Base-by-base conservation (phyloP, 2,888 invertebrate species). In the Panopea generosa region DNA sequence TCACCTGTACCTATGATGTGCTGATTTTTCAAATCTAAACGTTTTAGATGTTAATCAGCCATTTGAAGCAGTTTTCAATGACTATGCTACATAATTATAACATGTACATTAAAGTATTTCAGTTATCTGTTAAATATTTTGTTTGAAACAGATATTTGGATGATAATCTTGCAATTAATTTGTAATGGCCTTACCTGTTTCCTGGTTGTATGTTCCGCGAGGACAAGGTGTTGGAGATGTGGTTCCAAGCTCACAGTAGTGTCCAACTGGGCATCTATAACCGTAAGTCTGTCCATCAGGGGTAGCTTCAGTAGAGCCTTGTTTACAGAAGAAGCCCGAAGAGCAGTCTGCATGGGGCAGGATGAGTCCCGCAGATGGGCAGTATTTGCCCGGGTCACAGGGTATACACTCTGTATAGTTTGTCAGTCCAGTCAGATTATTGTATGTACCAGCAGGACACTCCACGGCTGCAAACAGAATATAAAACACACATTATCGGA, bases 321-420 rank as follows among this genome's bases (percentile, higher is more conserved):
- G 73, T 52, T 86, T 83, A 74, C 91, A 91, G 85, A 84, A 90
- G 61, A 91, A 84, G 0, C 91, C 91, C 16, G 90, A 88, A 6
- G 83, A 80, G 71, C 91, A 91, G 24, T 77, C 60, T 9, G 59
- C 85, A 27, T 72, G 66, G 0, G 91, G 90, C 26, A 76, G 62
- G 2, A 71, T 73, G 4, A 89, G 85, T 1, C 91, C 91, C 6
- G 73, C 62, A 1, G 74, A 75, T 11, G 86, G 86, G 67, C 91
- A 91, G 81, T 90, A 90, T 27, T 76, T 83, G 2, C 91, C 91
- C 6, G 90, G 83, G 40, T 87, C 87, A 84, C 91, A 91, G 2
- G 86, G 84, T 2, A 87, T 85, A 66, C 91, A 91, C 22, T 88
- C 86, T 50, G 83, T 85, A 27, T 73, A 78, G n/a, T 79, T 71